Evolutionary conservation across 2,113 vertebrate species (phyloP), one percentile per base, ranked within the genome.

Genomic region (Lota lota): DNA sequence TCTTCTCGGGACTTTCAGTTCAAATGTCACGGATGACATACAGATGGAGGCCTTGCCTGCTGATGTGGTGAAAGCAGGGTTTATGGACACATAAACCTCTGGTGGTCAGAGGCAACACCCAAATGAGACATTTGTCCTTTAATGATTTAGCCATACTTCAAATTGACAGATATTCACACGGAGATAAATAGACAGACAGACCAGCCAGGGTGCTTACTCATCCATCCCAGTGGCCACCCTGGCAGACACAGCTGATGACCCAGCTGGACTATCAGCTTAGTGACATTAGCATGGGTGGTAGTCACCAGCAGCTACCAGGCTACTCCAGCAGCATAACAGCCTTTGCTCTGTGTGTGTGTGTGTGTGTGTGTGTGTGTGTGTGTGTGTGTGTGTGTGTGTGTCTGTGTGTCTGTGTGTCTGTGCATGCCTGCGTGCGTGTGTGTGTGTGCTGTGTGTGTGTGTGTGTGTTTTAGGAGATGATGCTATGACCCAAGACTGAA

Each of bases 261-360:
- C 40, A 12, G 78, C 47, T 17, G 62, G 78, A 80, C 74, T 83
- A 90, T 90, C 85, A 86, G 72, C 62, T 85, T 67, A 75, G 67
- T 90, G 88, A 88, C 79, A 89, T 92, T 87, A 86, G 53, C 78
- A 54, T 62, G 24, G 64, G 65, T 66, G 88, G 90, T 86, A 85
- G 80, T 68, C 68, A 83, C 65, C 68, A 79, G 66, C 28, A 33
- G 28, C 61, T 7, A 66, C 69, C 36, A 14, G 81, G 80, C 74
- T 4, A 73, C 67, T 74, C 83, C 76, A 79, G 80, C 64, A 81
- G 87, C 83, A 4, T 36, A 22, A 54, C 2, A 51, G 50, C 17
- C 3, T 53, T 54, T 16, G 15, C 4, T 33, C 47, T 33, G 66
- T 58, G 57, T 50, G 0, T 2, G 28, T 66, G 51, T 67, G 65